phyloP scores from a whole-genome alignment of 2,888 invertebrate genomes.

The Cryptocheilus praepositus region DNA sequence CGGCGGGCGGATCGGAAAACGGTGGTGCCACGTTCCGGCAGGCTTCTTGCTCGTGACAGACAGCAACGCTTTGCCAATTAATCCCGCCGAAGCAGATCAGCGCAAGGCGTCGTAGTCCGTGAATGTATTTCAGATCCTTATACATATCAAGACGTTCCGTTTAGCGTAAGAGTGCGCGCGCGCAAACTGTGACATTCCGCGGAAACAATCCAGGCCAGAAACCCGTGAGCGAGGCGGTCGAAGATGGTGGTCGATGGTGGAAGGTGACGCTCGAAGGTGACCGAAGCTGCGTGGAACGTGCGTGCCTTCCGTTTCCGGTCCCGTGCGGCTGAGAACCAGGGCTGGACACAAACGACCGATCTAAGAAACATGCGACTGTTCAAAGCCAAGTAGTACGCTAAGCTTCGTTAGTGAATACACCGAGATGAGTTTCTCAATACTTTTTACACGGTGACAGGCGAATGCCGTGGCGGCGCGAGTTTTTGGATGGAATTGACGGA shows the following conservation, averaged over 20 bases:
- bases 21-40: background rate
- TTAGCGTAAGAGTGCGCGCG: background rate
- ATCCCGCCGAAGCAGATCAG: no score
- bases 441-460: constrained; percentile 60
- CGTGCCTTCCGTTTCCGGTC: constrained; percentile 66
- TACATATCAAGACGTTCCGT: constrained; percentile 5
- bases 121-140: constrained; percentile 3
- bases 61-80: no score
- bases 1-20: constrained; percentile 26
- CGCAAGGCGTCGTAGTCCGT: background rate
- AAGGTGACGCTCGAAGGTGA: constrained; percentile 31
- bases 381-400: constrained; percentile 60
- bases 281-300: constrained; percentile 11
- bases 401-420: constrained; percentile 59
- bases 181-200: constrained; percentile 5
- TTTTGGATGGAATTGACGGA: no score
- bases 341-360: constrained; percentile 39
- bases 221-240: background rate
- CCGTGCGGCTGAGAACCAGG: constrained; percentile 53
- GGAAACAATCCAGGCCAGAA: background rate
- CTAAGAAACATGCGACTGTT: constrained; percentile 54
- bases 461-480: constrained; percentile 14
- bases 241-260: constrained; percentile 17
- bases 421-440: constrained; percentile 55
- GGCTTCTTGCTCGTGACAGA: no score